Evolutionary conservation across 2,113 vertebrate genomes (phyloP).

Genomic region (Stomatorhinus ivindoensis): DNA sequence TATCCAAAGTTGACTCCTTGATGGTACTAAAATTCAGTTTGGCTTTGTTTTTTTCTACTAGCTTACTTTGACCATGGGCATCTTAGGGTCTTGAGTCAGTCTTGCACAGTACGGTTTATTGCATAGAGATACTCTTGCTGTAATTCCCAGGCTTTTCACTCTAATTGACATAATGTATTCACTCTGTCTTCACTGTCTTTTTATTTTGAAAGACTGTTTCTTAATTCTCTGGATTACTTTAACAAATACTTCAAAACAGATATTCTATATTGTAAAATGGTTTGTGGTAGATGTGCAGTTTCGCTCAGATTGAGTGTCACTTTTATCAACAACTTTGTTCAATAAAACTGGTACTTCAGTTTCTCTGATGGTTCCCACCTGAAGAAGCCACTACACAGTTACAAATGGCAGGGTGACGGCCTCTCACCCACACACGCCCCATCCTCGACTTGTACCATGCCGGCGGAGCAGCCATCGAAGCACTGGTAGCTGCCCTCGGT

Average conservation of each 20-base stretch:
- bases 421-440: constrained; percentile 59
- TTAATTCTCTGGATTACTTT: neutral
- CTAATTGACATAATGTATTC: neutral
- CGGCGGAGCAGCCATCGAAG: constrained; percentile 61
- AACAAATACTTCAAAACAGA: neutral
- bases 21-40: neutral
- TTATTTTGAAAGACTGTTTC: neutral
- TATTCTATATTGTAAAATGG: neutral
- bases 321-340: neutral
- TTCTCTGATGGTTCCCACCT: neutral
- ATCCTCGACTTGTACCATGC: constrained; percentile 54
- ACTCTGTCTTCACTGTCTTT: neutral
- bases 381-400: neutral
- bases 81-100: neutral
- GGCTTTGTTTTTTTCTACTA: neutral
- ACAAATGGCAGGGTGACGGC: neutral
- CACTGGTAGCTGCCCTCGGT: constrained; percentile 69
- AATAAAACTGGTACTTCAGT: neutral
- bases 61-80: neutral
- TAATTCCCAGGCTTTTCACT: neutral
- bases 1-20: neutral
- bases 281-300: neutral
- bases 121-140: neutral
- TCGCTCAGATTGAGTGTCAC: neutral
- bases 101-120: neutral